Evolutionary conservation across 2,113 vertebrate genomes (phyloP), one percentile per base, ranked within the genome.

Genomic region (Galemys pyrenaicus): DNA sequence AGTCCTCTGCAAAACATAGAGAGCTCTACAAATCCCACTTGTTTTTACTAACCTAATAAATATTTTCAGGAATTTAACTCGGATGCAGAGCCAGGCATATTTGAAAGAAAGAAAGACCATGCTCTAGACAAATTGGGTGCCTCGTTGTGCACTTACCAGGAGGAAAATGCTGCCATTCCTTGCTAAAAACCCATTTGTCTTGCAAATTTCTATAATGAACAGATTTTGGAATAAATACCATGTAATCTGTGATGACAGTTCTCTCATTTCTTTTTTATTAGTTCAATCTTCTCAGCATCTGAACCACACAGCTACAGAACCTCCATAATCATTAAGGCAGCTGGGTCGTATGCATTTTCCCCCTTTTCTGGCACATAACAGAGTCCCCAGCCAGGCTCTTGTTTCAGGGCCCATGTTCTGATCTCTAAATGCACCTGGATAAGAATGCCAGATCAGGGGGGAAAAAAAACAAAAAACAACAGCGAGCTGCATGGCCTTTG

Each of bases 241-340:
- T 98, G 96, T 98, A 98, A 98, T 98, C 98, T 98, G 97, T 95
- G 95, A 96, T 98, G 98, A 98, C 97, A 97, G 97, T 98, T 98
- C 97, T 97, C 97, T 98, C 97, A 97, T 98, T 98, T 98, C 97
- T 98, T 97, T 98, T 98, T 98, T 98, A 98, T 98, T 97, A 98
- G 97, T 97, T 98, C 97, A 97, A 95, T 98, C 98, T 98, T 98
- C 96, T 95, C 97, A 95, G 97, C 97, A 98, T 98, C 98, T 98
- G 97, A 98, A 98, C 97, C 96, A 93, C 97, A 97, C 90, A 97
- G 96, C 86, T 26, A 86, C 1, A 74, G 97, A 94, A 95, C 90
- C 96, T 98, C 97, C 64, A 93, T 97, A 96, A 97, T 97, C 97
- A 96, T 96, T 97, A 80, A 96, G 95, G 97, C 96, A 96, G 97